Percentiles rank a stretch among this genome's conserved stretches.
Conservation (phyloP, 2,888 invertebrate genomes). For the Drosophila leonis region DNA sequence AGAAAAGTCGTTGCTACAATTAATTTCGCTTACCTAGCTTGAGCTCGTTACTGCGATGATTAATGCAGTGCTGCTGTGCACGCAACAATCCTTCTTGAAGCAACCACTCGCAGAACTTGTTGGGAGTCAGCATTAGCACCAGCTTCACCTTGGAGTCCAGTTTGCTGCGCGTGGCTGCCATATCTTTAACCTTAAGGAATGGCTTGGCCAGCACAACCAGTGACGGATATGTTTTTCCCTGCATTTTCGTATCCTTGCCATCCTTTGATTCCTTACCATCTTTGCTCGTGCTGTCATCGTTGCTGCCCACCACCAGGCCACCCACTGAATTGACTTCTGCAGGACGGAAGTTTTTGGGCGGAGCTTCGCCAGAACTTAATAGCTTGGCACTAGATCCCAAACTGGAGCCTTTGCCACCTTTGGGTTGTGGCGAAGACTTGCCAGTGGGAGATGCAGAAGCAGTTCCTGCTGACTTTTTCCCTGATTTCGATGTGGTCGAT, state of each 20-base stretch:
- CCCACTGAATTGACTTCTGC: slow-evolving; percentile 91
- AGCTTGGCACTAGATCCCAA: slow-evolving; percentile 41
- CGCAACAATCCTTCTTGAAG: slow-evolving; percentile 93
- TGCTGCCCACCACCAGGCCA: slow-evolving; percentile 89
- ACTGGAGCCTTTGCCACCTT: slow-evolving; percentile 47
- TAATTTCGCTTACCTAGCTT: slow-evolving; percentile 89
- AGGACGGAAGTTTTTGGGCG: slow-evolving; percentile 86
- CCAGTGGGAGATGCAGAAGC: slow-evolving; percentile 44
- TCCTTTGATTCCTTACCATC: slow-evolving; percentile 90
- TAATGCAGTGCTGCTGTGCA: slow-evolving; percentile 91
- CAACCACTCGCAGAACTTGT: slow-evolving; percentile 95
- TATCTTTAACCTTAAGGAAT: slow-evolving; percentile 90
- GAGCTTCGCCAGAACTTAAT: slow-evolving; percentile 39
- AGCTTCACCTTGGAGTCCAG: slow-evolving; percentile 93
- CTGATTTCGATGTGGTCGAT: slow-evolving; percentile 27
- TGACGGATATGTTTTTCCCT: slow-evolving; percentile 94
- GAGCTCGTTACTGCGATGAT: slow-evolving; percentile 89
- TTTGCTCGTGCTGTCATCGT: slow-evolving; percentile 86
- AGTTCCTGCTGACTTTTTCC: slow-evolving; percentile 43
- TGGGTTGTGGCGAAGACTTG: slow-evolving; percentile 65
- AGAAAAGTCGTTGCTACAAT: no score
- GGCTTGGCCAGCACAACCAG: slow-evolving; percentile 94
- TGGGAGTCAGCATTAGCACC: slow-evolving; percentile 92
- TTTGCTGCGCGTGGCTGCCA: slow-evolving; percentile 87
- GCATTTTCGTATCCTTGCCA: slow-evolving; percentile 91